Conservation (phyloP, 2,888 invertebrate species). For the Dicyrtomina minuta region DNA sequence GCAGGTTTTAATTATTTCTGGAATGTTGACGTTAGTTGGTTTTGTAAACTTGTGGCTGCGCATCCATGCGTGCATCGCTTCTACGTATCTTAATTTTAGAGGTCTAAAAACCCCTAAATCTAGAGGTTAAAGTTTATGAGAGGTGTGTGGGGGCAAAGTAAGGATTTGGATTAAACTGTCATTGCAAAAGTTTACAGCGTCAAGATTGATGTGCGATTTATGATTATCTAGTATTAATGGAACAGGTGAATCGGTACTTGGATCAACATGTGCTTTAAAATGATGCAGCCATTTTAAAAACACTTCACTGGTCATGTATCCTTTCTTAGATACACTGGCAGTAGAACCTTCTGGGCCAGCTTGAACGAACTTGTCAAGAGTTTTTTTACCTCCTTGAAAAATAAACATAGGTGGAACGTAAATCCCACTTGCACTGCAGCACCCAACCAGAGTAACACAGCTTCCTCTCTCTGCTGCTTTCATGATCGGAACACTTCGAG, state of each 20-base stretch:
- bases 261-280: slow-evolving; percentile 54
- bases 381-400: slow-evolving; percentile 25
- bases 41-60: not conserved
- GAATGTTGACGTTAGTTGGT: not conserved
- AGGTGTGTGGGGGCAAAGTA: slow-evolving; percentile 54
- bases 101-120: slow-evolving; percentile 54
- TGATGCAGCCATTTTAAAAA: slow-evolving; percentile 55
- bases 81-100: slow-evolving; percentile 47
- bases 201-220: slow-evolving; percentile 53
- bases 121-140: slow-evolving; percentile 53
- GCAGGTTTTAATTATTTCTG: slow-evolving; percentile 3
- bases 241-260: slow-evolving; percentile 55
- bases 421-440: slow-evolving; percentile 29
- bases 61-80: slow-evolving; percentile 24
- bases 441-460: slow-evolving; percentile 28
- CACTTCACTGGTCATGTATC: slow-evolving; percentile 20
- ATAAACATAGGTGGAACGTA: slow-evolving; percentile 37
- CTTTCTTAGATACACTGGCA: not conserved
- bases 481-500: slow-evolving; percentile 8
- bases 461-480: slow-evolving; percentile 25
- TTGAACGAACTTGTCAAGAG: slow-evolving; percentile 6
- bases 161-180: slow-evolving; percentile 53
- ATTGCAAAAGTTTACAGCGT: slow-evolving; percentile 46
- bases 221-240: slow-evolving; percentile 55
- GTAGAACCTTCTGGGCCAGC: slow-evolving; percentile 23